Base-by-base conservation (phyloP, 2,113 vertebrate genomes). In the Myanophis thanlyinensis region DNA sequence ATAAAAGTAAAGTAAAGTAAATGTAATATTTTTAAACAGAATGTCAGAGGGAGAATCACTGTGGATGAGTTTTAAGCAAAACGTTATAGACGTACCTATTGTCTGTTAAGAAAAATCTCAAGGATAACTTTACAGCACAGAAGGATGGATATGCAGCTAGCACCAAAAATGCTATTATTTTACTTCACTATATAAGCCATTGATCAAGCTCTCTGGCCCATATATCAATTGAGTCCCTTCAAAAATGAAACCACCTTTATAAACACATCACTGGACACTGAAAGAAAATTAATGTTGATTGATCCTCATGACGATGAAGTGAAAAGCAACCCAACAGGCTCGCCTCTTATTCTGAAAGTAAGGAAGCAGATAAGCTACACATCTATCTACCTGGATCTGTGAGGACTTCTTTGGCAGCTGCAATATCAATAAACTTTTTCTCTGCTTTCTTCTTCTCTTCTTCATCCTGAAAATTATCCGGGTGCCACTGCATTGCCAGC, bases 341-440 rank as follows among this genome's bases (percentile, higher is more conserved):
- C 35, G 6, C 2, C 18, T 80, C 73, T 59, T 9, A 27, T 84
- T 87, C 9, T 56, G 49, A 47, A 30, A 89, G 51, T 20, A 52
- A 44, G 1, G 0, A 92, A 23, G 35, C 73, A 44, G 35, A 0
- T 15, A 22, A 90, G 87, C 30, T 59, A 9, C 48, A 73, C 35
- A 56, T 13, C 12, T 12, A 0, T 13, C 54, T 97, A 99, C 99
- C 99, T 97, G 99, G 99, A 94, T 99, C 98, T 6, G 99, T 99
- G 88, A 99, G 98, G 87, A 99, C 99, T 97, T 99, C 99, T 97
- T 99, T 99, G 94, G 99, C 99, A 96, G 98, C 98, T 95, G 98
- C 99, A 1, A 99, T 99, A 95, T 99, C 99, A 3, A 99, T 99
- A 95, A 99, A 99, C 97, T 98, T 99, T 95, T 99, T 99, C 97